Percentiles rank a stretch among this genome's conserved stretches.
phyloP scores from a whole-genome alignment of 2,113 vertebrate species.

The Brachypteracias leptosomus region DNA sequence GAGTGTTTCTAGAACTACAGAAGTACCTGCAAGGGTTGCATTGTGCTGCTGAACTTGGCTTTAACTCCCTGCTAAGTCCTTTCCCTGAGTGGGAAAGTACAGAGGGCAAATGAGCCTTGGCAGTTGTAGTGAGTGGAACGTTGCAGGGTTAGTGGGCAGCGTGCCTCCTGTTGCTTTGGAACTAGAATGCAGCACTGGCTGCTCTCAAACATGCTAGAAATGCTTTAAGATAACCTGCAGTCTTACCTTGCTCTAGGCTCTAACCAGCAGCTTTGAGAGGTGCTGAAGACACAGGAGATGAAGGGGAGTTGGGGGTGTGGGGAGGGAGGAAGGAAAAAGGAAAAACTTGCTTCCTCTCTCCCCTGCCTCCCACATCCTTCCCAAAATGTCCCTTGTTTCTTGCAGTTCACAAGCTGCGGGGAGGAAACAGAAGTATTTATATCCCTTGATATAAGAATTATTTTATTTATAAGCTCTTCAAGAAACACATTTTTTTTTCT shows the following conservation, averaged over 20 bases:
- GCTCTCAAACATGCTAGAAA: neutral
- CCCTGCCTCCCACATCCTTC: neutral
- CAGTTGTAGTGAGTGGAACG: neutral
- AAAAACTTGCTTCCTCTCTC: neutral
- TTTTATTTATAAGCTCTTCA: neutral
- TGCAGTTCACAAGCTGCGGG: neutral
- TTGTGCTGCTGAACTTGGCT: neutral
- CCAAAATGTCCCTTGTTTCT: neutral
- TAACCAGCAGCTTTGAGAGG: neutral
- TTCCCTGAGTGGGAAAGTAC: neutral
- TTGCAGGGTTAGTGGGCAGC: neutral
- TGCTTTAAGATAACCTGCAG: neutral
- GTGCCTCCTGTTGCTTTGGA: neutral
- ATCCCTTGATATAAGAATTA: neutral
- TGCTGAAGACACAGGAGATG: neutral
- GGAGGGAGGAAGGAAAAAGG: neutral
- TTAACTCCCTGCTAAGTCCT: neutral
- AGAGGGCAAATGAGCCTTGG: neutral
- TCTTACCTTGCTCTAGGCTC: neutral
- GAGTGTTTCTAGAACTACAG: neutral
- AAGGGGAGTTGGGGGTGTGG: neutral
- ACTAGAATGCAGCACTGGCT: neutral
- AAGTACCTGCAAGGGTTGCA: neutral
- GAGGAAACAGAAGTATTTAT: neutral
- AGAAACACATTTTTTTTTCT: neutral